A percentile compares a stretch with the other conserved stretches of the same genome.
Conservation (phyloP, 2,888 invertebrate species). For the Lutraria lutraria region DNA sequence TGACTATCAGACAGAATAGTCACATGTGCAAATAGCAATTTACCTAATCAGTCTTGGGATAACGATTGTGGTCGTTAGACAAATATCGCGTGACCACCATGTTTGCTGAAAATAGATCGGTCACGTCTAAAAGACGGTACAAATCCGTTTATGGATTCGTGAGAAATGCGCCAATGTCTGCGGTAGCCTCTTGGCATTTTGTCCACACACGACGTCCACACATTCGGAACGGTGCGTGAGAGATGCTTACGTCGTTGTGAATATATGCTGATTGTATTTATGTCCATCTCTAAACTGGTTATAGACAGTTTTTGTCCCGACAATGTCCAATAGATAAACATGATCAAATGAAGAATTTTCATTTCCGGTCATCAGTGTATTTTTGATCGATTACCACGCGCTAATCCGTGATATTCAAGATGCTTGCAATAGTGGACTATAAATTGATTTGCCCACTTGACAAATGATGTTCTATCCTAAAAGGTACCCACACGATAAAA, state of each 20-base stretch:
- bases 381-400: background rate
- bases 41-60: too few species aligned
- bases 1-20: too few species aligned
- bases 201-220: too few species aligned
- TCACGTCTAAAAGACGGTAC: too few species aligned
- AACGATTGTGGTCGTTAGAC: too few species aligned
- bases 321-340: slow-evolving; percentile 5
- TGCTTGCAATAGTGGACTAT: background rate
- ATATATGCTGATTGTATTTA: background rate
- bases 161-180: too few species aligned
- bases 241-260: background rate
- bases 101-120: too few species aligned
- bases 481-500: background rate
- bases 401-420: background rate
- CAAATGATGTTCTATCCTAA: background rate
- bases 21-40: too few species aligned
- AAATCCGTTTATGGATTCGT: too few species aligned
- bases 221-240: background rate
- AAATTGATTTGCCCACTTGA: background rate
- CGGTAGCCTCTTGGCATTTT: too few species aligned
- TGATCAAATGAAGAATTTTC: background rate
- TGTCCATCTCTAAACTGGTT: background rate
- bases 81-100: too few species aligned
- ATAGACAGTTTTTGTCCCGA: background rate
- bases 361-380: slow-evolving; percentile 10